Base-by-base conservation (phyloP, 2,797 vertebrate genomes). In the Arctocebus calabarensis region DNA sequence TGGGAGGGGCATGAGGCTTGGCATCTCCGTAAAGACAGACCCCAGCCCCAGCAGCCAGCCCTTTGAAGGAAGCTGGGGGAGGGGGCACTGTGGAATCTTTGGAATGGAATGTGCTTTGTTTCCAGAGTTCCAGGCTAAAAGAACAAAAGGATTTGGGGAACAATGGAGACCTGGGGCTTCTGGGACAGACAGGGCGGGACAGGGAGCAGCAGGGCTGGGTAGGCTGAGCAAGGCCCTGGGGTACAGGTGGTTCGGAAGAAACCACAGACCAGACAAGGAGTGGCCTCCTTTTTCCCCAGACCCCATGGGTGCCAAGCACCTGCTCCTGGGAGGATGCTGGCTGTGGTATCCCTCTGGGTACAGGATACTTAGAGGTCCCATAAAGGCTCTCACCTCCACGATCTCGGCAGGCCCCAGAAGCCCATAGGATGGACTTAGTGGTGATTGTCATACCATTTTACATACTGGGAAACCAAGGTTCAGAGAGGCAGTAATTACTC, bases 101-200 rank as follows among this genome's bases (percentile, higher is more conserved):
- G 89, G 89, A 96, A 93, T 94, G 92, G 64, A 84, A 96, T 93
- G 94, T 19, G 17, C 23, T 32, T 90, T 94, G 94, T 94, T 87
- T 90, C 70, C 81, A 59, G 82, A 52, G 22, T 62, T 64, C 52
- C 40, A n/a, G 55, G 22, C 57, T 68, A 7, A 32, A n/a, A 48
- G 52, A 48, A 11, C 8, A 25, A 59, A 83, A 64, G n/a, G 74
- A 57, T 43, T 79, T 52, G 17, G 55, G 90, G 79, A 90, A 94
- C 95, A 93, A 85, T 74, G 40, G 55, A 32, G 37, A 5, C 9
- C 14, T 62, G 88, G 88, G 25, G 75, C 45, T 84, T 93, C 79
- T 77, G 66, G 40, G 77, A 57, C 52, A 86, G 62, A 52, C 48
- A 32, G 20, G 25, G 84, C 22, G 45, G 64, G 83, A 64, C 32